Evolutionary conservation across 2,797 vertebrate species (phyloP), one percentile per base, ranked within the genome.

Genomic region (Picus viridis): DNA sequence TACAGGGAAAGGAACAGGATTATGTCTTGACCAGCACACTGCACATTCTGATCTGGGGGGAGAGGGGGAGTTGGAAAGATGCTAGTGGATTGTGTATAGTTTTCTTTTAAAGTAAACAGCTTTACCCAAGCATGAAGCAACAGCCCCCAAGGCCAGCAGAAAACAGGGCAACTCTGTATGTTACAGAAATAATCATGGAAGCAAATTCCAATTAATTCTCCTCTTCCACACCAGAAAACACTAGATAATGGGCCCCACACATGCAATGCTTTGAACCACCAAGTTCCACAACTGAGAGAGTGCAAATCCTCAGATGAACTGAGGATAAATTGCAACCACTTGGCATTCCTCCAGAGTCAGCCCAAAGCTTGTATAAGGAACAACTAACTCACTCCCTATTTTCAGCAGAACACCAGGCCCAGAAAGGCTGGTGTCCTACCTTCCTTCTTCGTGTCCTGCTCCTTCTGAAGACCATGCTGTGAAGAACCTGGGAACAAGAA

Each of bases 1-100:
- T 99, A 92, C 74, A 45, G 90, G 91, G 79, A 87, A 78, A 93
- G 79, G 70, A 74, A 91, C 74, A 80, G 86, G 69, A 82, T 96
- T 88, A 92, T 80, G 74, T 57, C 95, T 83, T 89, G 93, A 89
- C 91, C 92, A 88, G 95, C 77, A 90, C 87, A 59, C 59, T 73
- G 76, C 89, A 78, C 88, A 70, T 69, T 29, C 43, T 23, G 74
- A 16, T 4, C 2, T 45, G 34, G 27, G 65, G 64, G 53, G 26
- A 75, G 29, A 80, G 5, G n/a, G 45, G 73, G 59, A 68, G 56
- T 41, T 22, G 73, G 53, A 41, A 87, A 87, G 76, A 77, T 78
- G 59, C 74, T 47, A 36, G 63, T 43, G 71, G 74, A 61, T 27
- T 24, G 49, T 51, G 49, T 51, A 51, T 13, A 51, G 49, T 39